Percentiles rank a stretch among this genome's conserved stretches.
phyloP scores from a whole-genome alignment of 1,140 invertebrate genomes.

The Episyrphus balteatus region DNA sequence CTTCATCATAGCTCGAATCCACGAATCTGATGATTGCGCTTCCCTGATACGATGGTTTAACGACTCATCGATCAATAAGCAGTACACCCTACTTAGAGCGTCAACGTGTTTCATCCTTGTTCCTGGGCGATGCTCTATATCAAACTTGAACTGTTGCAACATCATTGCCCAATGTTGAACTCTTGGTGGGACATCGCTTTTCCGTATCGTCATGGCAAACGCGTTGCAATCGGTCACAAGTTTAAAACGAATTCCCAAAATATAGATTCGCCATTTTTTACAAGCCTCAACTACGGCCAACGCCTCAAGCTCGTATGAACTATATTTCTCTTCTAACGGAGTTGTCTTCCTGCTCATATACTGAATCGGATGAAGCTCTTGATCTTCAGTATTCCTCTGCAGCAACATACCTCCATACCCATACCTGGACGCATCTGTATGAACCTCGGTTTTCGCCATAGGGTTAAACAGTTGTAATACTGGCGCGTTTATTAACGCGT shows the following conservation, averaged over 20 bases:
- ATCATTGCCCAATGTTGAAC: constrained; percentile 18
- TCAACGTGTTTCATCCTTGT: constrained; percentile 17
- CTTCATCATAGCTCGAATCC: constrained; percentile 1
- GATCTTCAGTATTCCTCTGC: constrained; percentile 11
- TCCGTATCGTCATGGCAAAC: constrained; percentile 20
- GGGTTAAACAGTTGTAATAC: constrained; percentile 26
- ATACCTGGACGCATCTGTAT: constrained; percentile 23
- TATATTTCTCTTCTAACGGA: constrained; percentile 15
- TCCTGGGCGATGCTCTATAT: constrained; percentile 12
- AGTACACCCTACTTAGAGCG: constrained; percentile 10
- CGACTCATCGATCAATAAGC: constrained; percentile 2
- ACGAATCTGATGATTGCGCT: not conserved
- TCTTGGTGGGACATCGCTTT: constrained; percentile 26
- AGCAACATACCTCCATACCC: constrained; percentile 21
- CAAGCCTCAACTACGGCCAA: constrained; percentile 16
- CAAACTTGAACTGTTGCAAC: constrained; percentile 12
- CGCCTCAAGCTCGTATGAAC: constrained; percentile 18
- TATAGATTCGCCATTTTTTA: constrained; percentile 13
- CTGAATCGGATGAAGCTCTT: constrained; percentile 15
- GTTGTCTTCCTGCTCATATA: constrained; percentile 22
- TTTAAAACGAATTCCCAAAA: constrained; percentile 3
- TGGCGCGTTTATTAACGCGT: too few species aligned
- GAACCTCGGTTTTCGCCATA: constrained; percentile 19
- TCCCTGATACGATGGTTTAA: constrained; percentile 1
- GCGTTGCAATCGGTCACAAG: constrained; percentile 20